Conservation (phyloP, 2,888 invertebrate species). For the Ecliptopera silaceata region DNA sequence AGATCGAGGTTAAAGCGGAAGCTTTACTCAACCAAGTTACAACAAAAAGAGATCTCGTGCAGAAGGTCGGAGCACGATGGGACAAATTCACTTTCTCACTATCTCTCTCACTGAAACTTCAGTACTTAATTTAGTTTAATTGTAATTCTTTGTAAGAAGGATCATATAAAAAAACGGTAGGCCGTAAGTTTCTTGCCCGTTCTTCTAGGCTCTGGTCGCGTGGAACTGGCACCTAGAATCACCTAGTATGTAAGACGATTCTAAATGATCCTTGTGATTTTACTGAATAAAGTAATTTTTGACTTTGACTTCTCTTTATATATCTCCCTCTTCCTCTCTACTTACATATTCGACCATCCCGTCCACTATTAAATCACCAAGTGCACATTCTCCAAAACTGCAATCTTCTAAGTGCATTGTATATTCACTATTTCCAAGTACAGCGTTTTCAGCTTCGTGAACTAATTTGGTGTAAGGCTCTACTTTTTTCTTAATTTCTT, state of each 20-base stretch:
- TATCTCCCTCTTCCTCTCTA: no score
- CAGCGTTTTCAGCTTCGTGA: slow-evolving; percentile 78
- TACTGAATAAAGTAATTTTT: no score
- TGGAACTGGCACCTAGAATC: no score
- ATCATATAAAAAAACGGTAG: no score
- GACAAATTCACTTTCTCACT: slow-evolving; percentile 91
- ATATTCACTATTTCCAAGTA: slow-evolving; percentile 81
- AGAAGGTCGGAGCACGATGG: slow-evolving; percentile 89
- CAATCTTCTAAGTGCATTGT: slow-evolving; percentile 82
- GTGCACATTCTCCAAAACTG: slow-evolving; percentile 85
- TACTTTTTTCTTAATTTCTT: slow-evolving; percentile 79
- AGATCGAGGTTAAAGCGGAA: slow-evolving; percentile 88
- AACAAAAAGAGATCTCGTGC: slow-evolving; percentile 85
- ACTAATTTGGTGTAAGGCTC: slow-evolving; percentile 84
- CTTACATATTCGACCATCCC: slow-evolving; percentile 84
- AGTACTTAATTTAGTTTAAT: no score
- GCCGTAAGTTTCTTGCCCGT: no score
- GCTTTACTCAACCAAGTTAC: slow-evolving; percentile 86
- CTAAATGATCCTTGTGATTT: no score
- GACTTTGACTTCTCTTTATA: no score
- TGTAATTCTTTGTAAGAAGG: no score
- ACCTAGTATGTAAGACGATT: no score
- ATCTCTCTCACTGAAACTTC: no score
- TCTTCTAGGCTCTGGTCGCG: no score
- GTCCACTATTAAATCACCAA: slow-evolving; percentile 88